Percentiles rank a stretch among this genome's conserved stretches.
Conservation (phyloP, 2,797 vertebrate species). For the Hozukius guyotensis region DNA sequence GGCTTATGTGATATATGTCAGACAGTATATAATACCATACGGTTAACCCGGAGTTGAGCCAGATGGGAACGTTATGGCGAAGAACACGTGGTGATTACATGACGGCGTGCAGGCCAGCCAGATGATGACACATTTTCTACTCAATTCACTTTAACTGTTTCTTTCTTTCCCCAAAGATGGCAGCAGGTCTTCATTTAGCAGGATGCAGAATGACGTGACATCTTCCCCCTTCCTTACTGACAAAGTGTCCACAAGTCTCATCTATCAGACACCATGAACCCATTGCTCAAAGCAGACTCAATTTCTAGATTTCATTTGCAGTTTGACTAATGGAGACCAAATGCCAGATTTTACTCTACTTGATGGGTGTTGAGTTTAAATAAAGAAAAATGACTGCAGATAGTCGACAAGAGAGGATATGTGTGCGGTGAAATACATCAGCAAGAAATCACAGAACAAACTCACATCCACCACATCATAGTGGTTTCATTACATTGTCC, state of each 20-base stretch:
- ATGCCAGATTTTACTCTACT: background rate
- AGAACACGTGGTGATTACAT: background rate
- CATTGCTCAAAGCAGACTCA: background rate
- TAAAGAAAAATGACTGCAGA: background rate
- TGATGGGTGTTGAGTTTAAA: slow-evolving; percentile 10
- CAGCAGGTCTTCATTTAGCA: background rate
- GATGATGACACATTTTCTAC: background rate
- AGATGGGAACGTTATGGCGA: background rate
- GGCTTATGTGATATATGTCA: background rate
- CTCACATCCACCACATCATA: background rate
- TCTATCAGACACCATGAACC: background rate
- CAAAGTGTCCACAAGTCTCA: background rate
- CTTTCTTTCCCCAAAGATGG: background rate
- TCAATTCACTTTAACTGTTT: background rate
- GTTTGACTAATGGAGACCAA: slow-evolving; percentile 20
- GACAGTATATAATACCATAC: background rate
- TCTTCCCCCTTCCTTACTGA: background rate
- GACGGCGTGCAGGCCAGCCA: background rate
- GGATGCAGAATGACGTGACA: background rate
- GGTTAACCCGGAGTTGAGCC: background rate
- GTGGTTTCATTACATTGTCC: background rate
- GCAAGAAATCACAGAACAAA: background rate
- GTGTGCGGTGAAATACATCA: background rate
- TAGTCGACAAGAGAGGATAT: background rate
- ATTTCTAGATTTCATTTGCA: background rate